phyloP scores from a whole-genome alignment of 2,113 vertebrate species.

The Grammomys dolichurus region DNA sequence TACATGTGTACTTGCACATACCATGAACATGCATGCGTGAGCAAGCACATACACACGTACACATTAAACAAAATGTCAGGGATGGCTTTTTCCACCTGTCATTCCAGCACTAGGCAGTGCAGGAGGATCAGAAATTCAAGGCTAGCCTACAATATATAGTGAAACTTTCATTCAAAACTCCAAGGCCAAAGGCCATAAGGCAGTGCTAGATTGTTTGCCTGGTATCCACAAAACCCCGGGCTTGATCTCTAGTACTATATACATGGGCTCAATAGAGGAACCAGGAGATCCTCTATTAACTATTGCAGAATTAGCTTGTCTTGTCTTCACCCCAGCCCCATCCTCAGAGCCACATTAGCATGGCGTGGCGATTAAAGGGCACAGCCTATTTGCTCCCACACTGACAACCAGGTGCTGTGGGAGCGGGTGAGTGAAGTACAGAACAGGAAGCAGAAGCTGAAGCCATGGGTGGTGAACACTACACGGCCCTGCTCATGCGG shows the following conservation, averaged over 20 bases:
- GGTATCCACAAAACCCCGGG: background rate
- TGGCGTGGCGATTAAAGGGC: background rate
- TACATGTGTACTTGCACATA: background rate
- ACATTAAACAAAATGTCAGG: background rate
- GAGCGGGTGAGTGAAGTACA: too few relatives aligned
- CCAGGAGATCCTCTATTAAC: background rate
- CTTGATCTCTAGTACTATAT: background rate
- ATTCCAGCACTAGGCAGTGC: background rate
- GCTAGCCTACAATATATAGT: background rate
- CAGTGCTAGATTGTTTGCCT: background rate
- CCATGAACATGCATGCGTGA: background rate
- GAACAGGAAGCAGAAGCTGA: background rate
- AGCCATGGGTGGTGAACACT: background rate
- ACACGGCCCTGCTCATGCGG: background rate
- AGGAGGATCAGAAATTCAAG: background rate
- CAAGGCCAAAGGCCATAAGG: background rate
- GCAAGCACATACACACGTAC: too few relatives aligned
- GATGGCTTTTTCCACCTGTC: background rate
- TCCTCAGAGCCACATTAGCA: too few relatives aligned
- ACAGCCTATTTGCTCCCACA: background rate
- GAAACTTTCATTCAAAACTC: too few relatives aligned
- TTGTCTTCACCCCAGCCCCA: background rate
- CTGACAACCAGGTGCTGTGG: background rate
- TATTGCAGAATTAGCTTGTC: background rate
- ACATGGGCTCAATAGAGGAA: background rate